Evolutionary conservation across 2,113 vertebrate genomes (phyloP).

Genomic region (Pheucticus melanocephalus): DNA sequence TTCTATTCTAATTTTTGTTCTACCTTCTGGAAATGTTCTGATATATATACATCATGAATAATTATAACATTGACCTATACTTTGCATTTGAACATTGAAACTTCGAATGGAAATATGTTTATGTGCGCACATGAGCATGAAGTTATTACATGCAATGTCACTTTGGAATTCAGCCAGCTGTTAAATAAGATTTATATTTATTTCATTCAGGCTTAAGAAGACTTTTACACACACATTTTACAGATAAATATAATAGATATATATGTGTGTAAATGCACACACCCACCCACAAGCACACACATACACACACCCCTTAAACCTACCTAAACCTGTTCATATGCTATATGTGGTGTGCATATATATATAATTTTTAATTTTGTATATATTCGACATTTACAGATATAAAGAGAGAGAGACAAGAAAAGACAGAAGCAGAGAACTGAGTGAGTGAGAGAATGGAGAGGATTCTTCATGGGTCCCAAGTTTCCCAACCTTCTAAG

Average conservation of each 20-base stretch:
- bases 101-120: neutral
- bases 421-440: neutral
- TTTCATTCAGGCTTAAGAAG: neutral
- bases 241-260: neutral
- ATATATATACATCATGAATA: neutral
- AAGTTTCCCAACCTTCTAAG: slow-evolving; percentile 8
- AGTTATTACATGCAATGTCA: neutral
- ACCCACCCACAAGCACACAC: too few relatives aligned
- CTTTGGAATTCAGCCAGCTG: neutral
- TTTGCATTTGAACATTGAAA: neutral
- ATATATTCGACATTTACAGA: neutral
- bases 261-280: neutral
- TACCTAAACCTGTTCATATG: neutral
- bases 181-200: neutral
- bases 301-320: neutral
- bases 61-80: neutral
- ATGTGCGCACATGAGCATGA: neutral
- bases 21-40: slow-evolving; percentile 3
- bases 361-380: neutral
- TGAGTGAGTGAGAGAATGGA: neutral
- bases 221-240: neutral
- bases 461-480: neutral
- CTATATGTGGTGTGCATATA: neutral
- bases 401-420: neutral
- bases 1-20: neutral